Percentiles rank a stretch among this genome's conserved stretches.
Conservation (phyloP, 2,113 vertebrate species). For the Myodes glareolus region DNA sequence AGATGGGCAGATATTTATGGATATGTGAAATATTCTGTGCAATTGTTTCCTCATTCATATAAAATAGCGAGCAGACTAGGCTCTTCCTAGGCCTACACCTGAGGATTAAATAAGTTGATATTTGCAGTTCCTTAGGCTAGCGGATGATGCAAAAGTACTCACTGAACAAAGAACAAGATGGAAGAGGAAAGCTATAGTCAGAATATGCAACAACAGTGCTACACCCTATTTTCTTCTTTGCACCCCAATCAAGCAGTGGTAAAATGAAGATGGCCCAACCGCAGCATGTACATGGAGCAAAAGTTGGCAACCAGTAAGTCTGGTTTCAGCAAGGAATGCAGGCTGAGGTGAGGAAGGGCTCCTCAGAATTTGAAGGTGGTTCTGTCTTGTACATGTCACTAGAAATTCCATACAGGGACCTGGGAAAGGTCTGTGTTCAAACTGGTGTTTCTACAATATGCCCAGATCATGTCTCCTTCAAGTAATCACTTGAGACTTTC, state of each 20-base stretch:
- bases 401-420: neutral
- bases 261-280: neutral
- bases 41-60: neutral
- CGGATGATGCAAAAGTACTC: neutral
- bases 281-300: neutral
- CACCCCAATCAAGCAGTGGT: neutral
- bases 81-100: neutral
- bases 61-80: neutral
- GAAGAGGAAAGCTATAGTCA: neutral
- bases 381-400: neutral
- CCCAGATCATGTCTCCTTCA: neutral
- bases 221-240: neutral
- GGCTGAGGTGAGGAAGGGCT: neutral
- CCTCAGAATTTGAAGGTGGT: no score
- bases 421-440: neutral
- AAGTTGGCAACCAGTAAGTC: neutral
- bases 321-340: neutral
- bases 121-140: neutral
- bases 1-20: neutral
- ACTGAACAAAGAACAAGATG: slow-evolving; percentile 23
- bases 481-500: neutral
- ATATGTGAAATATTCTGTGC: neutral
- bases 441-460: neutral
- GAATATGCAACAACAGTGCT: neutral
- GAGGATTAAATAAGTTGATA: neutral